phyloP scores from a whole-genome alignment of 2,113 vertebrate species.

The Mandrillus leucophaeus region DNA sequence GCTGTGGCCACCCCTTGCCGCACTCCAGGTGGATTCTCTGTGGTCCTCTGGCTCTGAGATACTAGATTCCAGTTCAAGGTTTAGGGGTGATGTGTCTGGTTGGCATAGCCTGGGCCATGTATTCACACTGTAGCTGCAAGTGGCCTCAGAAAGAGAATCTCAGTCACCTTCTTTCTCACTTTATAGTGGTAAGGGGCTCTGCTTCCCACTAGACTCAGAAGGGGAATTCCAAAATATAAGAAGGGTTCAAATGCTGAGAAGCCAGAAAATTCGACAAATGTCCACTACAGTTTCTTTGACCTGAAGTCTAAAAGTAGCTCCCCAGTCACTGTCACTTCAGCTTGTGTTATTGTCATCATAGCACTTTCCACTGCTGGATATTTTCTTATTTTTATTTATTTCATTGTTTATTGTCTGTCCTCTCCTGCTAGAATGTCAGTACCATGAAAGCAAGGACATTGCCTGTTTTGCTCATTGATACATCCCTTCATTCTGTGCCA shows the following conservation, averaged over 20 bases:
- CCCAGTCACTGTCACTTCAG: not conserved
- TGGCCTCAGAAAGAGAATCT: not conserved
- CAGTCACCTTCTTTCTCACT: not conserved
- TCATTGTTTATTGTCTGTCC: conserved; percentile 15
- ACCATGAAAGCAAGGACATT: not conserved
- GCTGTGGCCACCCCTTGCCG: not conserved
- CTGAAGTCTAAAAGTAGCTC: conserved; percentile 4
- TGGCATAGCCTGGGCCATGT: not conserved
- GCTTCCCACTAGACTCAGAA: not conserved
- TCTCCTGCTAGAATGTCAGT: not conserved
- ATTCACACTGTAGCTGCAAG: not conserved
- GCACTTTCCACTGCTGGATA: conserved; percentile 14
- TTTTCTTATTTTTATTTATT: conserved; percentile 32
- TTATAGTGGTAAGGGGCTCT: not conserved
- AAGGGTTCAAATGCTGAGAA: not conserved
- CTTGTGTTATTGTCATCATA: conserved; percentile 19
- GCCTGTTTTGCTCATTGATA: not conserved
- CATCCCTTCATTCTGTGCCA: not conserved
- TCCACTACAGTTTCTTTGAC: not conserved
- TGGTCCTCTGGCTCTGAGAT: not conserved
- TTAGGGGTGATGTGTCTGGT: not conserved
- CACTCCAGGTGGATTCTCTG: not conserved
- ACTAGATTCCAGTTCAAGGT: not conserved
- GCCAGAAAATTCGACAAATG: not conserved
- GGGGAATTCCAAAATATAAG: not conserved